phyloP scores from a whole-genome alignment of 2,797 vertebrate genomes.

The Danio aesculapii region DNA sequence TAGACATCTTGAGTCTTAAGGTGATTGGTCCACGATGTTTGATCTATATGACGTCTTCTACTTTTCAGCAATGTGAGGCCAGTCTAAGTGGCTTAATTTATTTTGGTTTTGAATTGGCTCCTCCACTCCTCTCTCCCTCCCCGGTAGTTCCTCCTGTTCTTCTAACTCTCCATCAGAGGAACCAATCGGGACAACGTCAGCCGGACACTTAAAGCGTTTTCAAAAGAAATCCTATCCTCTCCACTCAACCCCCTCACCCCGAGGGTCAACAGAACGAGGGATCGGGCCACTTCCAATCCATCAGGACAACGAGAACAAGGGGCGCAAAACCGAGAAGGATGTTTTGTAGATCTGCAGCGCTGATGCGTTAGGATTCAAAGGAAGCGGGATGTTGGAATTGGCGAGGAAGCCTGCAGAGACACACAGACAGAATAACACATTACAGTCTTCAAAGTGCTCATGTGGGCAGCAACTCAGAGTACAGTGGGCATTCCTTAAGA shows the following conservation, averaged over 20 bases:
- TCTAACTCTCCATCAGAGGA: constrained; percentile 76
- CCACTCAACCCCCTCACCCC: constrained; percentile 75
- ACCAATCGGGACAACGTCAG: constrained; percentile 42
- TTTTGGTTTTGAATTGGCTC: constrained; percentile 56
- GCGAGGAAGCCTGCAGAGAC: constrained; percentile 65
- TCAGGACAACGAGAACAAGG: constrained; percentile 62
- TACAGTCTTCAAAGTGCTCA: constrained; percentile 30
- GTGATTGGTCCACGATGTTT: constrained; percentile 26
- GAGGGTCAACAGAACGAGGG: constrained; percentile 70
- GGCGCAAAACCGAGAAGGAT: constrained; percentile 57
- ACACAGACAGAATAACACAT: constrained; percentile 52
- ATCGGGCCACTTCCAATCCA: constrained; percentile 76
- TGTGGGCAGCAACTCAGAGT: constrained; percentile 37
- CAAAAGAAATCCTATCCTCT: constrained; percentile 75
- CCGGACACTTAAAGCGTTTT: constrained; percentile 60
- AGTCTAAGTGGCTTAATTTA: constrained; percentile 23
- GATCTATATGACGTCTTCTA: constrained; percentile 58
- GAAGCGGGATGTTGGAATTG: constrained; percentile 57
- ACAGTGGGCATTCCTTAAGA: constrained; percentile 29
- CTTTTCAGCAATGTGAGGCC: constrained; percentile 25
- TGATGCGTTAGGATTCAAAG: constrained; percentile 74
- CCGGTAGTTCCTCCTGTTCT: constrained; percentile 55
- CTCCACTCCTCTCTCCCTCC: constrained; percentile 62
- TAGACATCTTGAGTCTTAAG: constrained; percentile 72
- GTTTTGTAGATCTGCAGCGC: constrained; percentile 62